These are phyloP conservation scores for Drosophila punjabiensis DNA, from an alignment of 1,140 invertebrate species.

Conservation along the genomic window DNA sequence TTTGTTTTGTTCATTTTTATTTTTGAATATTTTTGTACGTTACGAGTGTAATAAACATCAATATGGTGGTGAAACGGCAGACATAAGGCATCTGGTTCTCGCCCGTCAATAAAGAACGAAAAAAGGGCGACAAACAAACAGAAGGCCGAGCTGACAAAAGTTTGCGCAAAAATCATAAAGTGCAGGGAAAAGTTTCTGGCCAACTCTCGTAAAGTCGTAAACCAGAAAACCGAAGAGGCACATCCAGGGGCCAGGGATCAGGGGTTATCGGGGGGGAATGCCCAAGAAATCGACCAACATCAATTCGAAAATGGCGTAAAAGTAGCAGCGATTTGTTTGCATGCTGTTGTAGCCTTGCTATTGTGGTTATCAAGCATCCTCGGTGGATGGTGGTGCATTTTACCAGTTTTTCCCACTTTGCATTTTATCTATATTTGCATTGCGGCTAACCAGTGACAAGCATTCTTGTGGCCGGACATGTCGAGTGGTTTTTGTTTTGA, in stretches of 20 bases:
- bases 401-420: slow-evolving; percentile 53
- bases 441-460: slow-evolving; percentile 55
- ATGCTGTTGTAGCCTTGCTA: slow-evolving; percentile 31
- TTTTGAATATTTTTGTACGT: slow-evolving; percentile 43
- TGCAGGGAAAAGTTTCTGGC: slow-evolving; percentile 56
- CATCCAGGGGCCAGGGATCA: not conserved
- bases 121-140: slow-evolving; percentile 43
- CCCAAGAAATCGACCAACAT: slow-evolving; percentile 61
- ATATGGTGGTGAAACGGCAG: slow-evolving; percentile 29
- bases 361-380: slow-evolving; percentile 41
- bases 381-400: slow-evolving; percentile 30
- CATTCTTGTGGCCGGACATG: slow-evolving; percentile 51
- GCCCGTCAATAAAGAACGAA: slow-evolving; percentile 30
- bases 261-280: not conserved
- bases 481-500: slow-evolving; percentile 51
- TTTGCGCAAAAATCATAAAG: slow-evolving; percentile 65
- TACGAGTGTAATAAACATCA: slow-evolving; percentile 59
- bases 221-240: slow-evolving; percentile 36
- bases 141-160: slow-evolving; percentile 55
- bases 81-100: slow-evolving; percentile 44
- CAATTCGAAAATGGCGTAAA: slow-evolving; percentile 60
- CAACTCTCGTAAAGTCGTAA: slow-evolving; percentile 45
- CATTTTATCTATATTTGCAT: slow-evolving; percentile 57
- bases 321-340: slow-evolving; percentile 55
- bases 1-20: slow-evolving; percentile 38